Percentiles rank a stretch among this genome's conserved stretches.
Conservation (phyloP, 2,888 invertebrate genomes). For the Tenthredo scrophulariae region DNA sequence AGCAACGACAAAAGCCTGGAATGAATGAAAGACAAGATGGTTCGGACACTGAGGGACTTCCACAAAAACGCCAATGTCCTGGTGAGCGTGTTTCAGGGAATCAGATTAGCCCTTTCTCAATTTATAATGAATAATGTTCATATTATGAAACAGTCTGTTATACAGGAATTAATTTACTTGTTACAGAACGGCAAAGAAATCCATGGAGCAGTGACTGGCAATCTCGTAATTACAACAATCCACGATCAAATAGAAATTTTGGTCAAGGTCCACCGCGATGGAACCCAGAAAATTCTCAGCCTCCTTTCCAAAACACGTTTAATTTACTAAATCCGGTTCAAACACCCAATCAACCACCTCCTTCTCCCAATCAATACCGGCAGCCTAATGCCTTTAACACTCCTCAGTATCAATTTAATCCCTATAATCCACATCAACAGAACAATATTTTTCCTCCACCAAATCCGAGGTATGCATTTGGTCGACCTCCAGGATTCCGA, state of each 20-base stretch:
- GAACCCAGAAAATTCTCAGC: conserved; percentile 26
- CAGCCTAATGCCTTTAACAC: conserved; percentile 19
- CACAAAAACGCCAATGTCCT: conserved; percentile 62
- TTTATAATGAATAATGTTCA: conserved; percentile 55
- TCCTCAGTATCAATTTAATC: conserved; percentile 46
- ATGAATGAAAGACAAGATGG: conserved; percentile 57
- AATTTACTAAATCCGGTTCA: conserved; percentile 52
- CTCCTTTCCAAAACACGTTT: conserved; percentile 54
- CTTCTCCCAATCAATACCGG: conserved; percentile 38
- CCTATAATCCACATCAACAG: conserved; percentile 39
- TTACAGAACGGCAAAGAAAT: conserved; percentile 58
- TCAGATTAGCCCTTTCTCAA: not conserved
- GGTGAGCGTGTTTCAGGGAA: conserved; percentile 29
- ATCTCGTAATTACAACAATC: conserved; percentile 56
- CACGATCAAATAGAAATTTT: conserved; percentile 34
- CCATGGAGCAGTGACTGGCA: conserved; percentile 69
- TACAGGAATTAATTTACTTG: conserved; percentile 27
- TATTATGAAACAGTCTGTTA: conserved; percentile 20
- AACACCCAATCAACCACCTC: conserved; percentile 48
- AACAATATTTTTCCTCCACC: conserved; percentile 26
- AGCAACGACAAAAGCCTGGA: conserved; percentile 56
- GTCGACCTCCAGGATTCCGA: conserved; percentile 31
- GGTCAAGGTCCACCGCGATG: conserved; percentile 2
- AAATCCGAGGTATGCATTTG: conserved; percentile 40
- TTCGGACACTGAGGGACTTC: conserved; percentile 53